Percentiles rank a stretch among this genome's conserved stretches.
These are phyloP conservation scores for Dyspetes luteomarginatus DNA, from an alignment of 2,888 invertebrate genomes.

Conservation along the genomic window DNA sequence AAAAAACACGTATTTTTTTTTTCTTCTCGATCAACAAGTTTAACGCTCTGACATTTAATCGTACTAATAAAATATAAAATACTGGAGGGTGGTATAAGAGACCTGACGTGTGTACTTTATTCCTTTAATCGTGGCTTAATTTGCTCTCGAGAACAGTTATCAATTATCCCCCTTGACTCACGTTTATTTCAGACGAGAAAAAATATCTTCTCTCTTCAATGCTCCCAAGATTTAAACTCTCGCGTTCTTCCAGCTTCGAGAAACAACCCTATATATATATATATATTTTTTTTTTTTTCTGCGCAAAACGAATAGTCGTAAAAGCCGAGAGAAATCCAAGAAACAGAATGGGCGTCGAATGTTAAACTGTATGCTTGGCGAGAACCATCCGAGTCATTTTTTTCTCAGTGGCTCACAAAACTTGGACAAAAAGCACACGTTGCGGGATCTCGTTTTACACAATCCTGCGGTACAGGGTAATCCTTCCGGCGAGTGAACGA, in stretches of 20 bases:
- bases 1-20: slow-evolving; percentile 2
- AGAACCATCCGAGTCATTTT: neutral
- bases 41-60: slow-evolving; percentile 30
- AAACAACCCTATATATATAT: neutral
- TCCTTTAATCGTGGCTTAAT: slow-evolving; percentile 44
- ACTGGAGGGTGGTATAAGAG: neutral
- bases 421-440: slow-evolving; percentile 14
- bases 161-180: slow-evolving; percentile 41
- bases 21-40: neutral
- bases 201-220: slow-evolving; percentile 11
- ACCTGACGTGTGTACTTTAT: slow-evolving; percentile 12
- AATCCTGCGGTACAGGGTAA: slow-evolving; percentile 51
- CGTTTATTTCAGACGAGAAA: slow-evolving; percentile 42
- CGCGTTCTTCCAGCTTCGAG: neutral
- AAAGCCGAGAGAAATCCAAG: slow-evolving; percentile 36
- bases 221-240: neutral
- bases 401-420: slow-evolving; percentile 23
- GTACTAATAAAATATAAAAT: slow-evolving; percentile 42
- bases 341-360: slow-evolving; percentile 17
- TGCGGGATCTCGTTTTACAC: slow-evolving; percentile 59
- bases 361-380: neutral
- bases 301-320: slow-evolving; percentile 30
- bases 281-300: neutral
- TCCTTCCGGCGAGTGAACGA: slow-evolving; percentile 68
- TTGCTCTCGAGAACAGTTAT: slow-evolving; percentile 19